A percentile compares a stretch with the other conserved stretches of the same genome.
Evolutionary conservation across 2,797 vertebrate genomes (phyloP).

Genomic region (Labeo calbasu): DNA sequence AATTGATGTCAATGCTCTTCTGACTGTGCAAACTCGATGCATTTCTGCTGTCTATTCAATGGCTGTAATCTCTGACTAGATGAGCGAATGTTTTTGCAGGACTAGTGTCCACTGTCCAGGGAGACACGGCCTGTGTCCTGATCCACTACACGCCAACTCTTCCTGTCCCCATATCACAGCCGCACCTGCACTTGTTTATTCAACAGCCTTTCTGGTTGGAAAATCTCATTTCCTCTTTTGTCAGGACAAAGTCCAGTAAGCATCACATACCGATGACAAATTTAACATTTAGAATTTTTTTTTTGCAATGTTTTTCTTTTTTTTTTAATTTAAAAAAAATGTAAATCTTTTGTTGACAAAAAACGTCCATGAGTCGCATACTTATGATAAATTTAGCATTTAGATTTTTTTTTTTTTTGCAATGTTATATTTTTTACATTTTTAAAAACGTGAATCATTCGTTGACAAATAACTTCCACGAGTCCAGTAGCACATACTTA

Average conservation of each 20-base stretch:
- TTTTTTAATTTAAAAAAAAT: too few relatives aligned
- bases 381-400: background rate
- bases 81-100: slow-evolving; percentile 68
- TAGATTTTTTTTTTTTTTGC: too few relatives aligned
- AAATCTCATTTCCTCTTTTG: slow-evolving; percentile 50
- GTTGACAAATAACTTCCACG: too few relatives aligned
- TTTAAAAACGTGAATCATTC: too few relatives aligned
- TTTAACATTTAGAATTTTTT: too few relatives aligned
- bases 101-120: slow-evolving; percentile 63
- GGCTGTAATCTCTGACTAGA: slow-evolving; percentile 68
- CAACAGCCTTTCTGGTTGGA: slow-evolving; percentile 38
- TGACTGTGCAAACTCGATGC: slow-evolving; percentile 49
- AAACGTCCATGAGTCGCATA: too few relatives aligned
- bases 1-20: slow-evolving; percentile 64
- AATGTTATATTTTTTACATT: too few relatives aligned
- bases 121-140: slow-evolving; percentile 44
- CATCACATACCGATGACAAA: background rate
- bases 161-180: slow-evolving; percentile 71
- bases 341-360: too few relatives aligned
- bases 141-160: slow-evolving; percentile 63
- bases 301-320: too few relatives aligned
- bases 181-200: slow-evolving; percentile 61
- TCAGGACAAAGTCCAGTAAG: slow-evolving; percentile 14
- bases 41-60: slow-evolving; percentile 69
- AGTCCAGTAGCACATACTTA: too few relatives aligned